These are phyloP conservation scores for Aplysina aerophoba DNA, from an alignment of 37 sponge, comb jelly and placozoan species.

Conservation along the genomic window DNA sequence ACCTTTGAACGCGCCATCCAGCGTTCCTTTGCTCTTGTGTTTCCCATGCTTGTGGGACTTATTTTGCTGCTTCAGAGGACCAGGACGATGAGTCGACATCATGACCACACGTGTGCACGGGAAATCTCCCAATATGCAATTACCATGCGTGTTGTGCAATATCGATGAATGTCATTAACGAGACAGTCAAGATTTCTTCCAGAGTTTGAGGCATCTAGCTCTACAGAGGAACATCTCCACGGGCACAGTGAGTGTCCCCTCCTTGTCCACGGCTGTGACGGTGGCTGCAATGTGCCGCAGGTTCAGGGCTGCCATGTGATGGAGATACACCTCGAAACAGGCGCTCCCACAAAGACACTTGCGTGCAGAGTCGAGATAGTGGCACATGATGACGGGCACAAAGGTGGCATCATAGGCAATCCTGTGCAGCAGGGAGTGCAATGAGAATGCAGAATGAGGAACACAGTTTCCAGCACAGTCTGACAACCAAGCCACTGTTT, in stretches of 20 bases:
- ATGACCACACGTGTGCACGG: too few species aligned
- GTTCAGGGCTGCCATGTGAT: constrained; percentile 68
- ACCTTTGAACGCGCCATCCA: constrained; percentile 63
- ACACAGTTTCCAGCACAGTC: too few species aligned
- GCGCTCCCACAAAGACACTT: constrained; percentile 83
- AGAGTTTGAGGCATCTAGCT: constrained; percentile 78
- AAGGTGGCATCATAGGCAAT: constrained; percentile 64
- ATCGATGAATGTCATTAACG: neutral
- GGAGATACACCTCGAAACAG: constrained; percentile 72
- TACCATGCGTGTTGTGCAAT: neutral
- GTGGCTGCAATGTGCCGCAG: constrained; percentile 74
- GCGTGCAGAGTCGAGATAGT: constrained; percentile 78
- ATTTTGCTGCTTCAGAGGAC: constrained; percentile 96
- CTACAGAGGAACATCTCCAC: constrained; percentile 80
- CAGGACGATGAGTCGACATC: constrained; percentile 64
- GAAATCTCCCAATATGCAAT: too few species aligned
- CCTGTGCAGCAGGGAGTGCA: constrained; percentile 23
- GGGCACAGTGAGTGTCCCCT: constrained; percentile 57
- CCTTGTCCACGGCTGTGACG: constrained; percentile 71
- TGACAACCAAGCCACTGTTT: too few species aligned
- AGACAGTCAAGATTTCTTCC: constrained; percentile 36
- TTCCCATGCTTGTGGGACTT: constrained; percentile 96
- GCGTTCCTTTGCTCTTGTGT: constrained; percentile 81
- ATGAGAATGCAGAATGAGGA: too few species aligned
- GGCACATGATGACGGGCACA: constrained; percentile 73